Conservation (phyloP, 1,140 invertebrate species). For the Micrasema minimum region DNA sequence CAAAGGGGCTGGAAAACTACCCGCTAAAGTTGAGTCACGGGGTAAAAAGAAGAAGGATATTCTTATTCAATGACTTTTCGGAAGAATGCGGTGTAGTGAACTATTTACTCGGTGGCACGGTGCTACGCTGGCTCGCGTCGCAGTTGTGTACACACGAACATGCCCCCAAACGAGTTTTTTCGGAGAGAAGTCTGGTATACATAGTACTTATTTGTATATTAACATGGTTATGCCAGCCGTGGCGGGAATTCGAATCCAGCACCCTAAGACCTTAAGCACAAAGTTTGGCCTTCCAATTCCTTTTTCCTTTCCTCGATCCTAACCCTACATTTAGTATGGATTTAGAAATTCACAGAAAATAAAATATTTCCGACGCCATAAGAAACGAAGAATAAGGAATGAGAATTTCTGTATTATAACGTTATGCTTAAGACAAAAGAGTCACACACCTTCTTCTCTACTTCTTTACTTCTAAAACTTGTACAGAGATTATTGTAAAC, state of each 20-base stretch:
- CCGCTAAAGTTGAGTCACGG: neutral
- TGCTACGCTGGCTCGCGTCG: conserved; percentile 18
- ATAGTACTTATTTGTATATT: conserved; percentile 51
- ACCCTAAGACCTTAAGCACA: neutral
- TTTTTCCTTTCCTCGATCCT: too few relatives aligned
- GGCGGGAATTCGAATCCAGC: conserved; percentile 46
- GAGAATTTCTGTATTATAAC: too few relatives aligned
- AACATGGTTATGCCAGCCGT: conserved; percentile 45
- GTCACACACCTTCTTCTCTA: too few relatives aligned
- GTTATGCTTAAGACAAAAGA: too few relatives aligned
- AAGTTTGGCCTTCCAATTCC: too few relatives aligned
- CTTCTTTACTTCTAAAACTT: too few relatives aligned
- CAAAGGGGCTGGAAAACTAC: neutral
- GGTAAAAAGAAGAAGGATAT: conserved; percentile 12
- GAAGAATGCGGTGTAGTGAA: neutral
- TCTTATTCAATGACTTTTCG: conserved; percentile 26
- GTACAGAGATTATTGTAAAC: too few relatives aligned
- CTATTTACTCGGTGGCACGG: conserved; percentile 17
- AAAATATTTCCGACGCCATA: too few relatives aligned
- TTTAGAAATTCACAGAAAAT: too few relatives aligned
- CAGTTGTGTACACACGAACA: conserved; percentile 30
- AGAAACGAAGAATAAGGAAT: too few relatives aligned
- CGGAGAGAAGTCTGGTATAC: conserved; percentile 43
- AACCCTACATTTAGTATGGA: too few relatives aligned
- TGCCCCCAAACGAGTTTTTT: conserved; percentile 53